Evolutionary conservation across 2,888 invertebrate species (phyloP).

Genomic region (Miltochrista miniata): DNA sequence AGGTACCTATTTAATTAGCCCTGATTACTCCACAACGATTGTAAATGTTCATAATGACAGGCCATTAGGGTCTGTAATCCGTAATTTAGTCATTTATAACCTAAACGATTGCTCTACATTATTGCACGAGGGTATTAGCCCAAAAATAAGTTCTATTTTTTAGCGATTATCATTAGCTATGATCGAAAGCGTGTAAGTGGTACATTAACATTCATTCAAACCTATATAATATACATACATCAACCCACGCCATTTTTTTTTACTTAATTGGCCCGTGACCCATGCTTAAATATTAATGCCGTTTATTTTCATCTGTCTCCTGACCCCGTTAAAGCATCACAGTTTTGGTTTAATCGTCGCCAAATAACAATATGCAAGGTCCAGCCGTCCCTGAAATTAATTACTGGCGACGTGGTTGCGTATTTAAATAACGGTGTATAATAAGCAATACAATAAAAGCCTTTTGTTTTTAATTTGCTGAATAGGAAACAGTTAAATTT

Average conservation of each 20-base stretch:
- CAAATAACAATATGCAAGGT: too few species aligned
- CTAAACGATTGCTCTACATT: background rate
- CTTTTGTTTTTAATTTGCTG: too few species aligned
- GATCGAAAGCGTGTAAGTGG: constrained; percentile 21
- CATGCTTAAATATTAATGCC: too few species aligned
- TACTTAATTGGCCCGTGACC: background rate
- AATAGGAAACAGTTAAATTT: too few species aligned
- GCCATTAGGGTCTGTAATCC: constrained; percentile 20
- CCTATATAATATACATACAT: constrained; percentile 7
- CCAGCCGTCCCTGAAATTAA: too few species aligned
- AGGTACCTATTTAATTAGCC: constrained; percentile 42
- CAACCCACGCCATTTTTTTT: background rate
- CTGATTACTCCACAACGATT: constrained; percentile 47
- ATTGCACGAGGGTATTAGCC: background rate
- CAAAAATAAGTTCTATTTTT: background rate
- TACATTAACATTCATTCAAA: constrained; percentile 11
- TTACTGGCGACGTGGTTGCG: too few species aligned
- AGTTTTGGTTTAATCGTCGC: too few species aligned
- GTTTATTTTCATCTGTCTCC: too few species aligned
- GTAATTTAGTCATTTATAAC: constrained; percentile 4
- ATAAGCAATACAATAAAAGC: too few species aligned
- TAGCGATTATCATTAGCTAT: constrained; percentile 23
- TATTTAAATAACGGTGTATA: too few species aligned
- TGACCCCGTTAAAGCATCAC: too few species aligned
- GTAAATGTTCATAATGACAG: constrained; percentile 45